These are phyloP conservation scores for Festucalex cinctus DNA, from an alignment of 2,113 vertebrate species.

Conservation along the genomic window DNA sequence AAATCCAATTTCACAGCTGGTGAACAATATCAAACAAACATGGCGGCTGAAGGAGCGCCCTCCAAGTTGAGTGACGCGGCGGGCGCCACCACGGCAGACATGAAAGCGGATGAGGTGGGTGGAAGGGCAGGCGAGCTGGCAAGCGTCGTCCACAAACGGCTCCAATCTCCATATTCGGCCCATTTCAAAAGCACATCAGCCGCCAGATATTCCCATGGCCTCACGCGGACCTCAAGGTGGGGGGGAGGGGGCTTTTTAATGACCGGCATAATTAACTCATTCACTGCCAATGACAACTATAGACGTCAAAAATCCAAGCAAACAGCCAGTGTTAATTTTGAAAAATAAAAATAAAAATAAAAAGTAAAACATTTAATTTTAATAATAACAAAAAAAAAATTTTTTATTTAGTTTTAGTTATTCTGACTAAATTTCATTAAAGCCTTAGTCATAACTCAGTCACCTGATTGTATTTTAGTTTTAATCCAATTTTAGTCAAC, in stretches of 20 bases:
- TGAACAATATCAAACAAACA: constrained; percentile 72
- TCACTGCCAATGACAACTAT: too few species aligned
- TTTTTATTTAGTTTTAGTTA: too few species aligned
- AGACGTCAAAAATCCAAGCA: too few species aligned
- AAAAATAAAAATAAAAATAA: too few species aligned
- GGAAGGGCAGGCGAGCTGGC: constrained; percentile 59
- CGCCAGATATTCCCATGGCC: constrained; percentile 41
- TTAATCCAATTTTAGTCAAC: too few species aligned
- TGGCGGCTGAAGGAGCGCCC: constrained; percentile 42
- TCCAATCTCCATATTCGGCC: constrained; percentile 61
- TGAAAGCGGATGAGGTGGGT: constrained; percentile 46
- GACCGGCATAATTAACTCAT: constrained; percentile 65
- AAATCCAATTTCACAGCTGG: constrained; percentile 72
- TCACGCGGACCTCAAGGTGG: constrained; percentile 10
- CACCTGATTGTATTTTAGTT: too few species aligned
- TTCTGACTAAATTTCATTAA: too few species aligned
- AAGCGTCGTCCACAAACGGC: constrained; percentile 49
- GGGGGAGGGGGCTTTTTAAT: constrained; percentile 47
- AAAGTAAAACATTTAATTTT: too few species aligned
- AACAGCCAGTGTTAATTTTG: too few species aligned
- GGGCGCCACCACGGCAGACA: constrained; percentile 26
- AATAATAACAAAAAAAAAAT: too few species aligned
- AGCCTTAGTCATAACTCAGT: too few species aligned
- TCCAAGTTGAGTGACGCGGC: constrained; percentile 44
- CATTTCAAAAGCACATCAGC: constrained; percentile 55